Percentiles rank a stretch among this genome's conserved stretches.
Evolutionary conservation across 1,140 invertebrate species (phyloP).

Genomic region (Drosophila oshimai): DNA sequence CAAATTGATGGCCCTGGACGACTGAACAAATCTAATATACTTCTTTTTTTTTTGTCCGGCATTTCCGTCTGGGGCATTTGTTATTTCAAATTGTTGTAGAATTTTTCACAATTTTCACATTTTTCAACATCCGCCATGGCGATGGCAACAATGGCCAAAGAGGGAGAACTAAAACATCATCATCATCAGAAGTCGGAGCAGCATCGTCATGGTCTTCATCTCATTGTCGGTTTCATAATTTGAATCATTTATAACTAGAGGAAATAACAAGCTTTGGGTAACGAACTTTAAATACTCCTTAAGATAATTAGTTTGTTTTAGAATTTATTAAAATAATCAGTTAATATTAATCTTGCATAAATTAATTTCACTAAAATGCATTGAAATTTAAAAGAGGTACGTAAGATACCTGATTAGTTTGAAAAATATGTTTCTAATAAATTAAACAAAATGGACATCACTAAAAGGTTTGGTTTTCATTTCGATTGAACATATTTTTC

Average conservation of each 20-base stretch:
- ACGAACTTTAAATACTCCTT: background rate
- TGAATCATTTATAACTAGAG: conserved; percentile 34
- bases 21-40: conserved; percentile 57
- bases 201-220: conserved; percentile 35
- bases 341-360: no score
- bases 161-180: conserved; percentile 9
- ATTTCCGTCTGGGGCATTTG: conserved; percentile 41
- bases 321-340: no score
- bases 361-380: no score
- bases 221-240: conserved; percentile 45
- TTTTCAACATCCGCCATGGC: conserved; percentile 35
- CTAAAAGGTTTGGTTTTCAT: no score
- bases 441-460: no score
- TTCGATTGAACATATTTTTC: no score
- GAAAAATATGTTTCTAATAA: no score
- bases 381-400: no score
- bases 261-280: background rate
- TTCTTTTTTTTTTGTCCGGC: conserved; percentile 40
- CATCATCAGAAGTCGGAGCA: conserved; percentile 3
- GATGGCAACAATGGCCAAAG: conserved; percentile 1
- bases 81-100: conserved; percentile 42
- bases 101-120: conserved; percentile 65
- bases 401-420: no score
- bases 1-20: conserved; percentile 52
- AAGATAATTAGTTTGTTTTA: no score